Conservation (phyloP, 2,888 invertebrate species). For the Drosophila prolongata region DNA sequence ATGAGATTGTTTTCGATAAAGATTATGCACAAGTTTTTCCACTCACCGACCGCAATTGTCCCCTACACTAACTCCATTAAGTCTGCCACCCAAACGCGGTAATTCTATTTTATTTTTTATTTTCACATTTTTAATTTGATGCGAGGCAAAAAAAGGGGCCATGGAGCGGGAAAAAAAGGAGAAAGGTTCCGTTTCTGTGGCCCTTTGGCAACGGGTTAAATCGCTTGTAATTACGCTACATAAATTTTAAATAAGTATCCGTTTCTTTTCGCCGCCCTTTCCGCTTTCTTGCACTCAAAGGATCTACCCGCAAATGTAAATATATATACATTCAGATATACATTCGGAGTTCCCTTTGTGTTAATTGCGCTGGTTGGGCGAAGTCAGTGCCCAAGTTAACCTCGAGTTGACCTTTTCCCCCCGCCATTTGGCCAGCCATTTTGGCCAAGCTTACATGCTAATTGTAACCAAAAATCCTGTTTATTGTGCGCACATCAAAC, state of each 20-base stretch:
- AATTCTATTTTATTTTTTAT: slow-evolving; percentile 35
- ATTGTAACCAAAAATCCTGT: slow-evolving; percentile 78
- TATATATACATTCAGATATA: slow-evolving; percentile 10
- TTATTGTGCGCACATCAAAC: slow-evolving; percentile 78
- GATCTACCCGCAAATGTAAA: slow-evolving; percentile 25
- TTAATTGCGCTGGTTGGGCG: slow-evolving; percentile 70
- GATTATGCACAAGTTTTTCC: slow-evolving; percentile 69
- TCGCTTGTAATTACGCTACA: slow-evolving; percentile 81
- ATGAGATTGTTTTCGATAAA: slow-evolving; percentile 70
- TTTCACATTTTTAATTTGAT: slow-evolving; percentile 45
- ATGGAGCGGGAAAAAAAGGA: slow-evolving; percentile 1
- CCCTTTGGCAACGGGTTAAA: slow-evolving; percentile 71
- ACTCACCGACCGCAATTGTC: slow-evolving; percentile 44
- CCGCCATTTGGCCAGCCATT: slow-evolving; percentile 16
- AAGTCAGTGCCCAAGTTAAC: slow-evolving; percentile 37
- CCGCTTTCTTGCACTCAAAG: slow-evolving; percentile 54
- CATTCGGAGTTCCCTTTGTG: slow-evolving; percentile 62
- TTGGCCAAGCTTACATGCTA: slow-evolving; percentile 67
- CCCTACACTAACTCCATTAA: slow-evolving; percentile 6
- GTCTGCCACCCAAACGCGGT: slow-evolving; percentile 9
- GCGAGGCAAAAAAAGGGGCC: slow-evolving; percentile 23
- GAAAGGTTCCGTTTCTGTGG: slow-evolving; percentile 16
- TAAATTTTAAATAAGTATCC: slow-evolving; percentile 81
- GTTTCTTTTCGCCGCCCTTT: slow-evolving; percentile 72
- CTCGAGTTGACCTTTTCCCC: slow-evolving; percentile 33